Evolutionary conservation across 2,888 invertebrate species (phyloP), one percentile per base, ranked within the genome.

Genomic region (Drosophila anomalata): DNA sequence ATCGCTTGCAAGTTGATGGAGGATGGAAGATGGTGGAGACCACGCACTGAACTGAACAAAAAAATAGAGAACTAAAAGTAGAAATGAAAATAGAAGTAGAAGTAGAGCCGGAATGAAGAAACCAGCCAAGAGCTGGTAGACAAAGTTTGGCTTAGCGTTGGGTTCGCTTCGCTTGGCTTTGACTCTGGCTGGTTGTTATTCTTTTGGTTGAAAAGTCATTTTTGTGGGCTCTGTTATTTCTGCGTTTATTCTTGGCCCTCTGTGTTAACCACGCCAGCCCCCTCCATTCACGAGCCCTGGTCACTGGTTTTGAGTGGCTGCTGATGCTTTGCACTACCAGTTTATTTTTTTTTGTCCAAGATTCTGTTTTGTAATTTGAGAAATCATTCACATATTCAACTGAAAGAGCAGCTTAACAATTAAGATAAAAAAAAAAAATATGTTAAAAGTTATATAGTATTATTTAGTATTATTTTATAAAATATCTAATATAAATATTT

Each of bases 201-300:
- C 66, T 78, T 65, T 47, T 73, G 65, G 63, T 67, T 76, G 54
- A 41, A 78, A 81, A 81, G 85, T 80, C 78, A 78, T 72, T 85
- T 71, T 70, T 76, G 76, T 74, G 85, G 85, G 73, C 81, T 84
- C 85, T 78, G 74, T 87, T 78, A 67, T 73, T 73, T 42, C 55
- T 74, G 46, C 24, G 58, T 58, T 59, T 66, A 62, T 79, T 82
- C 77, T 73, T 53, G 47, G 54, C 57, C 47, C 51, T 33, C 51
- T 41, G 14, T 26, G 22, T 24, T 47, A 12, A 1, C 26, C 44
- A n/a, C n/a, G n/a, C n/a, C n/a, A n/a, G n/a, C n/a, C n/a, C 41
- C 3, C 24, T n/a, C 0, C 41, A 22, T 4, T 29, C 48, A 17
- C 4, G 5, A 42, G 4, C 29, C 46, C 69, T 63, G 59, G 61